A percentile compares a stretch with the other conserved stretches of the same genome.
Conservation (phyloP, 2,888 invertebrate genomes). For the Drosophila barbarae region DNA sequence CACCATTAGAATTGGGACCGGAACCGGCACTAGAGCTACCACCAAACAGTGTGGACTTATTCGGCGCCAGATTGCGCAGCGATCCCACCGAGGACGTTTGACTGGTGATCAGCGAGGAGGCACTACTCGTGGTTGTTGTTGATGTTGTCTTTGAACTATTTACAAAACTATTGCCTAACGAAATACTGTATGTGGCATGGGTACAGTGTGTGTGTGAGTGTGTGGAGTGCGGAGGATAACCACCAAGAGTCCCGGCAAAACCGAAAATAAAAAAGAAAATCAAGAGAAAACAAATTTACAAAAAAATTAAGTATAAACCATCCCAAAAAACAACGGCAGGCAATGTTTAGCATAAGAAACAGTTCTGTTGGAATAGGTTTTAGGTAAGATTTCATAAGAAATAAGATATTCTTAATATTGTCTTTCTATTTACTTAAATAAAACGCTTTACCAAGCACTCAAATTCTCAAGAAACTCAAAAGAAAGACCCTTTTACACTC, state of each 20-base stretch:
- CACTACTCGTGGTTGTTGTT: slow-evolving; percentile 53
- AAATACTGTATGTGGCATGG: slow-evolving; percentile 70
- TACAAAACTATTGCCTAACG: slow-evolving; percentile 79
- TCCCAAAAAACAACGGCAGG: slow-evolving; percentile 18
- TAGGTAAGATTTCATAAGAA: not conserved
- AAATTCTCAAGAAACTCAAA: not conserved
- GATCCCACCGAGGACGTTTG: slow-evolving; percentile 55
- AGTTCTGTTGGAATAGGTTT: slow-evolving; percentile 9
- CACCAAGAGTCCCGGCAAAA: slow-evolving; percentile 53
- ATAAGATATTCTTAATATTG: not conserved
- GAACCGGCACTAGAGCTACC: slow-evolving; percentile 37
- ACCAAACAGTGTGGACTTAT: slow-evolving; percentile 79
- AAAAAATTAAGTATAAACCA: slow-evolving; percentile 27
- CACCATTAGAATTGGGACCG: slow-evolving; percentile 38
- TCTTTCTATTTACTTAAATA: not conserved
- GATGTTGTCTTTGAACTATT: slow-evolving; percentile 75
- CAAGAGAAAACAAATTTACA: slow-evolving; percentile 36
- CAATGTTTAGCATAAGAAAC: slow-evolving; percentile 5
- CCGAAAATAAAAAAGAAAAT: slow-evolving; percentile 50
- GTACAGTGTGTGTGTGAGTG: slow-evolving; percentile 16
- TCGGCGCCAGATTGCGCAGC: slow-evolving; percentile 75
- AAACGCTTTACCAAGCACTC: not conserved
- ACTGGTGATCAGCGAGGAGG: slow-evolving; percentile 52
- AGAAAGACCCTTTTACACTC: not conserved
- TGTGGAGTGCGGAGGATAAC: slow-evolving; percentile 48